phyloP scores from a whole-genome alignment of 1,140 invertebrate genomes.

The Piezodorus guildinii region DNA sequence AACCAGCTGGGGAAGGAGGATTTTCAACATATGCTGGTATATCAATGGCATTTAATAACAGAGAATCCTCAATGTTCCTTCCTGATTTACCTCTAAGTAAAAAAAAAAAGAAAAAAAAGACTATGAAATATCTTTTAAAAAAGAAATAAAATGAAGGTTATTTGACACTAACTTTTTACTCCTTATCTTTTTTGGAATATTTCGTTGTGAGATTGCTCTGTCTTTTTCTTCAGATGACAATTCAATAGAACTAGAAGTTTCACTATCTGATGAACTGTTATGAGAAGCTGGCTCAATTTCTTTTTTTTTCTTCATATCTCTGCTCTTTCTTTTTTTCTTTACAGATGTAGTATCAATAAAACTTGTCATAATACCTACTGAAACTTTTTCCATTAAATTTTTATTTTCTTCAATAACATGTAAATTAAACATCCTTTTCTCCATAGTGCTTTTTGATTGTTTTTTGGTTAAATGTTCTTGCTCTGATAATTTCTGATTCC shows the following conservation, averaged over 20 bases:
- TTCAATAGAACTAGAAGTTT: too few relatives aligned
- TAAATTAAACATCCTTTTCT: constrained; percentile 11
- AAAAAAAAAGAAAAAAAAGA: not conserved
- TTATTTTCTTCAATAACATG: not conserved
- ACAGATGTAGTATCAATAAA: constrained; percentile 6
- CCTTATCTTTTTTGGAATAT: too few relatives aligned
- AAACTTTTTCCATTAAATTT: constrained; percentile 3
- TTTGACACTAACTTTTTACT: too few relatives aligned
- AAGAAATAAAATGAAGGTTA: too few relatives aligned
- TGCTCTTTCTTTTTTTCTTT: not conserved
- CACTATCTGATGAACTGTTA: too few relatives aligned
- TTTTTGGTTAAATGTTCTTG: not conserved
- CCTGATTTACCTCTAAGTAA: not conserved
- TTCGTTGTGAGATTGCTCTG: too few relatives aligned
- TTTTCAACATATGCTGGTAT: not conserved
- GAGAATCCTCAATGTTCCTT: not conserved
- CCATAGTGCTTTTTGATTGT: not conserved
- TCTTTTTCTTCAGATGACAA: too few relatives aligned
- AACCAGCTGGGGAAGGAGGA: not conserved
- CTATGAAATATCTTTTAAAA: too few relatives aligned
- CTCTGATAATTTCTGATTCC: not conserved
- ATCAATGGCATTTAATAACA: not conserved
- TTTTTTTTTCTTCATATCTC: too few relatives aligned
- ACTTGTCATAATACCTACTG: constrained; percentile 13
- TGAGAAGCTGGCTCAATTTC: too few relatives aligned